Percentiles rank a stretch among this genome's conserved stretches.
Conservation (phyloP, 2,888 invertebrate genomes). For the Hylaea fasciaria region DNA sequence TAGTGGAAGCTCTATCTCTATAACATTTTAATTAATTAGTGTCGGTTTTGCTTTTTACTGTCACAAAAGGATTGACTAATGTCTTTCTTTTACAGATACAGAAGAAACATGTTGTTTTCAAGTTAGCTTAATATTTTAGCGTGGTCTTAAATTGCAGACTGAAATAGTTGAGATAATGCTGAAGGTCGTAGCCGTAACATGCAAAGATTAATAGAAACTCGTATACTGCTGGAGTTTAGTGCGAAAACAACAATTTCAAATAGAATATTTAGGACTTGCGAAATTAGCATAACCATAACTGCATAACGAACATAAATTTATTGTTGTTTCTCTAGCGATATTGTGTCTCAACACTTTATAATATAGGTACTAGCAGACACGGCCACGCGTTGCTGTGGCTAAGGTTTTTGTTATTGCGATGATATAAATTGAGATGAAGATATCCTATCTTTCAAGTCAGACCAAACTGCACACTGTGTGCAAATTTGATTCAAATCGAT, state of each 20-base stretch:
- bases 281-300: background rate
- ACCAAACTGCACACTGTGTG: no score
- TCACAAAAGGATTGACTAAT: background rate
- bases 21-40: constrained; percentile 33
- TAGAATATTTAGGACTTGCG: constrained; percentile 20
- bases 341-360: no score
- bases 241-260: constrained; percentile 14
- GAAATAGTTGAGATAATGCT: constrained; percentile 10
- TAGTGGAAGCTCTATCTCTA: constrained; percentile 25
- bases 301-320: background rate
- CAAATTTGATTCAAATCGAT: no score
- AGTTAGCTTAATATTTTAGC: constrained; percentile 12
- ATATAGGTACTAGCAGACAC: no score
- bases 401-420: no score
- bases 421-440: no score
- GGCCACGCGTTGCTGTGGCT: no score
- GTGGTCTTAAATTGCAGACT: constrained; percentile 6
- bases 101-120: no score
- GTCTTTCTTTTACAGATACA: background rate
- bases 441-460: no score
- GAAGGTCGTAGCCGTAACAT: constrained; percentile 9
- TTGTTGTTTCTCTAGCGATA: background rate
- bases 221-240: constrained; percentile 17
- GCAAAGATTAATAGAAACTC: constrained; percentile 9
- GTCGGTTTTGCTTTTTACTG: constrained; percentile 29